Evolutionary conservation across 2,113 vertebrate genomes (phyloP), one percentile per base, ranked within the genome.

Genomic region (Paramormyrops kingsleyae): DNA sequence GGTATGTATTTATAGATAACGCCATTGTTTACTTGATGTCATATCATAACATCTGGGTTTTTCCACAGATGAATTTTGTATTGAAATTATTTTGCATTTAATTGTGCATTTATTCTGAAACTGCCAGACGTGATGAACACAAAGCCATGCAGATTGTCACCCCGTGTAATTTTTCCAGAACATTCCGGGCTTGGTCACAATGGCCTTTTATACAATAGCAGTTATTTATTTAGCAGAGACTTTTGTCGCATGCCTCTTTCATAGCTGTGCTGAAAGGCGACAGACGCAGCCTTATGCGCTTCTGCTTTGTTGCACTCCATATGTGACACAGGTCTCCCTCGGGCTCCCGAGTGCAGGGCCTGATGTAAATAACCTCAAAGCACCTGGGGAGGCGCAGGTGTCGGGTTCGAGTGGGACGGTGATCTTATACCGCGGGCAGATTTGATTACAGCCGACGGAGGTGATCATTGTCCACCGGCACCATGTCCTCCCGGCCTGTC

Each of bases 301-400:
- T 80, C 74, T 42, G 13, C 74, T 80, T 42, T 39, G 70, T 35
- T 3, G 70, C 1, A 17, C 70, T 39, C 70, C 31, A 19, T 39
- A 17, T 77, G 35, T 27, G 35, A 59, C 17, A 46, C 13, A 9
- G 12, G 17, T 19, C 8, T 27, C 13, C 42, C 74, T 84, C 42
- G 21, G 9, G 12, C 10, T 31, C 8, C 31, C 27, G 19, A 46
- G 46, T 62, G 77, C 13, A 52, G 80, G 21, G 27, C 24, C 21
- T 84, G 59, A 83, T 84, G 89, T 89, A 89, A 89, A 89, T 89
- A 89, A 89, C 50, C 89, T 85, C 89, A 59, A 89, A 31, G 52
- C 80, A 49, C n/a, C 77, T 85, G 89, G 24, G 15, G 77, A 46
- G 21, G 42, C 2, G 1, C 49, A 2, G 89, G 89, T 89, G 89